Conservation (phyloP, 2,797 vertebrate species). For the Dermochelys coriacea region DNA sequence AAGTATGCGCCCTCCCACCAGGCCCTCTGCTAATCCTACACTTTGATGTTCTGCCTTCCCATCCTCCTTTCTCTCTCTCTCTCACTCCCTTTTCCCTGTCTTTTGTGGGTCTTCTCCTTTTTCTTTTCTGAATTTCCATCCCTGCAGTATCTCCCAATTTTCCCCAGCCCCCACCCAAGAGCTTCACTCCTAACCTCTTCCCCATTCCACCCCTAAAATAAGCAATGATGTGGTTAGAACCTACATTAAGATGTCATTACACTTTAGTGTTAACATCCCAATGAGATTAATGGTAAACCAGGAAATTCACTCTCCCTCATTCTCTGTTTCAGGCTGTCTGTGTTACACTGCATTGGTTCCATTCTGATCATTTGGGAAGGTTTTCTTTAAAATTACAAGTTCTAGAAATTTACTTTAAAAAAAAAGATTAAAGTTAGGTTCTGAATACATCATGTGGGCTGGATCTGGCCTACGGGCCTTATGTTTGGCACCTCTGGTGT, state of each 20-base stretch:
- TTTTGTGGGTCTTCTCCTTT: not conserved
- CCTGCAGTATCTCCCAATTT: not conserved
- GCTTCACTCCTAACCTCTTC: not conserved
- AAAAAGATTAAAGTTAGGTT: conserved; percentile 69
- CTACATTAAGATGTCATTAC: not conserved
- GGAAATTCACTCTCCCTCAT: conserved; percentile 20
- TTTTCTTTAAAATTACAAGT: conserved; percentile 19
- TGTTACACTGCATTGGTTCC: conserved; percentile 37
- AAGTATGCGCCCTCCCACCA: too few species aligned
- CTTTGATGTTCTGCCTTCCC: too few species aligned
- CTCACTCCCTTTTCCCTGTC: too few species aligned
- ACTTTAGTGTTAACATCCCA: not conserved
- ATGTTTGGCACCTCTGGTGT: conserved; percentile 77
- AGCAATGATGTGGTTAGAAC: not conserved
- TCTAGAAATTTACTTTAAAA: conserved; percentile 57
- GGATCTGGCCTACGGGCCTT: conserved; percentile 76
- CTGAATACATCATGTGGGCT: conserved; percentile 74
- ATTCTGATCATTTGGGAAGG: conserved; percentile 22
- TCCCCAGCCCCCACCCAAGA: not conserved
- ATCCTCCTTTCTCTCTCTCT: too few species aligned
- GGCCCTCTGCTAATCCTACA: too few species aligned
- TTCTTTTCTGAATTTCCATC: not conserved
- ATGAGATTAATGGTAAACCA: not conserved
- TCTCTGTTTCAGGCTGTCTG: not conserved
- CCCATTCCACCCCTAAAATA: not conserved